Evolutionary conservation across 1,140 invertebrate species (phyloP), one percentile per base, ranked within the genome.

Genomic region (Ceratina calcarata): DNA sequence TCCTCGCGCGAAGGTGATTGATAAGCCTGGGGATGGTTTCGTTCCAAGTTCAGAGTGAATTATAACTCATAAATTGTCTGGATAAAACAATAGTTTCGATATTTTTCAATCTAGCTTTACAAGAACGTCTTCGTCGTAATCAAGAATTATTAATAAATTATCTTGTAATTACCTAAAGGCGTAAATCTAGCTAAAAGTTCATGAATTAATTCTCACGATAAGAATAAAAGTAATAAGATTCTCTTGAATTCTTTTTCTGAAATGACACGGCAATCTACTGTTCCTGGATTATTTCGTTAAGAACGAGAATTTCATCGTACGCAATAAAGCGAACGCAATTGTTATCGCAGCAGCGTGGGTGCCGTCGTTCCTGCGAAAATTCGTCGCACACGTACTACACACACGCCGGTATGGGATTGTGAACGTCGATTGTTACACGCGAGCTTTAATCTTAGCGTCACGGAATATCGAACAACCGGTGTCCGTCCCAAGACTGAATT

Each of bases 401-500:
- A 58, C 45, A 58, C 53, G 55, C 24, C 7, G 37, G 53, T n/a
- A 4, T 32, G 55, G 24, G 53, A 20, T 37, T 45, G 62, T 62
- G 75, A 12, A 72, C 55, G 75, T 66, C 20, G 60, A 45, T 73
- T 77, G 71, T 79, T 81, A 82, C 80, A 80, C 78, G 81, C 74
- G 78, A 76, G 80, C 87, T 88, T 89, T 89, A 89, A 90, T 90
- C 86, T 89, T 86, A 80, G 76, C 78, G 84, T 84, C 79, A 81
- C 79, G 78, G 68, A 88, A 86, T 86, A 84, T 83, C 80, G 37
- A 45, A 45, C 80, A 61, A 64, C 61, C 24, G 61, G 70, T 76
- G 78, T 84, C 80, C 70, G 82, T 79, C 72, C 79, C 64, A 80
- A 76, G 83, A 62, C 75, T 66, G 45, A 71, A 73, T 85, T 83